Conservation (phyloP, 53 echinoderm and acorn worm species). For the Arbacia lixula region DNA sequence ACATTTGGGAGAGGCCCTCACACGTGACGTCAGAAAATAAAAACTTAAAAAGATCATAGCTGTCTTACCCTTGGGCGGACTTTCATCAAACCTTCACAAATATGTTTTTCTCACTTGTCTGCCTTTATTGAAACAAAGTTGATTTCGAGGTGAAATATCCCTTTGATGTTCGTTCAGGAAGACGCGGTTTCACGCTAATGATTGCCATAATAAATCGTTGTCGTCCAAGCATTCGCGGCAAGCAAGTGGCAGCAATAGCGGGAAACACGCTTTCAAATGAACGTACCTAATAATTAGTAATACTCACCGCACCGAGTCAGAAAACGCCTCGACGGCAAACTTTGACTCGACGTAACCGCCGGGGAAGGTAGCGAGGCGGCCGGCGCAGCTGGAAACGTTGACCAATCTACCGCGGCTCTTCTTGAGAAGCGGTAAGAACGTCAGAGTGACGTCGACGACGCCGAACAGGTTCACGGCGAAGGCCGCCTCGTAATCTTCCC, state of each 20-base stretch:
- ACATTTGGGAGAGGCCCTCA: too few species aligned
- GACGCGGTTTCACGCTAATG: too few species aligned
- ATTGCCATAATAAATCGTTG: too few species aligned
- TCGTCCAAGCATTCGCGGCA: neutral
- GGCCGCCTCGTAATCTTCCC: conserved; percentile 49
- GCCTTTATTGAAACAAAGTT: too few species aligned
- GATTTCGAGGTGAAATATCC: too few species aligned
- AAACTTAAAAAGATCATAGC: too few species aligned
- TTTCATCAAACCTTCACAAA: too few species aligned
- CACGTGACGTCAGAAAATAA: too few species aligned
- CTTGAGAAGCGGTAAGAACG: conserved; percentile 73
- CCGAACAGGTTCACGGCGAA: conserved; percentile 69
- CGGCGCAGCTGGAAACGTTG: conserved; percentile 69
- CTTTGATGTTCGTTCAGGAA: neutral
- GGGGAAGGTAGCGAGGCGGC: conserved; percentile 7
- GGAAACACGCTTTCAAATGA: too few species aligned
- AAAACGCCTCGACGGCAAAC: conserved; percentile 3
- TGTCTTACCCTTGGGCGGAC: too few species aligned
- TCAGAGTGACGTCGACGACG: conserved; percentile 63
- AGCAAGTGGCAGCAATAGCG: neutral
- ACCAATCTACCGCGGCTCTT: conserved; percentile 74
- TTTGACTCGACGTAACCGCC: conserved; percentile 30
- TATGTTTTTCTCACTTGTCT: too few species aligned
- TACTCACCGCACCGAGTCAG: conserved; percentile 3
- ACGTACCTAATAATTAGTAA: neutral